Evolutionary conservation across 1,140 invertebrate species (phyloP).

Genomic region (Drosophila arizonae): DNA sequence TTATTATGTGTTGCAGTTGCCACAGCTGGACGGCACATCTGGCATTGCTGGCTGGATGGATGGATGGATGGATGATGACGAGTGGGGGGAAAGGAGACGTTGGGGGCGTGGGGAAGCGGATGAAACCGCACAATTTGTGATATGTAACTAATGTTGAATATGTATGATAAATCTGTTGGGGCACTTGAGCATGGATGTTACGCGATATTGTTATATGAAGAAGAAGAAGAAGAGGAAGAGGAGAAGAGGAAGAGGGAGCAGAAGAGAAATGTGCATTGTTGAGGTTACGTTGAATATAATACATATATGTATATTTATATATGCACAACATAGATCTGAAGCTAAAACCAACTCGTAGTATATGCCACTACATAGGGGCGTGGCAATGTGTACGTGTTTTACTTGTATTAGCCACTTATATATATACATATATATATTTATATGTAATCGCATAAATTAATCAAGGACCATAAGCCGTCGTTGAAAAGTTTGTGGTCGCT

Average conservation of each 20-base stretch:
- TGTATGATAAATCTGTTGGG: conserved; percentile 24
- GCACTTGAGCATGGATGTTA: conserved; percentile 19
- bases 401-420: conserved; percentile 44
- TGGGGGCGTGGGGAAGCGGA: conserved; percentile 6
- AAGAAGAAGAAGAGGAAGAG: too few relatives aligned
- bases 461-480: conserved; percentile 42
- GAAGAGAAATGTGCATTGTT: conserved; percentile 1
- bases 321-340: conserved; percentile 1
- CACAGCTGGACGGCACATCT: neutral
- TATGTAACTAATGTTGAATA: conserved; percentile 71
- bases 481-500: conserved; percentile 47
- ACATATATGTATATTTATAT: neutral
- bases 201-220: conserved; percentile 38
- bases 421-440: too few relatives aligned
- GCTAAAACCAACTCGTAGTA: conserved; percentile 10
- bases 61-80: too few relatives aligned
- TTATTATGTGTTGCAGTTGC: conserved; percentile 42
- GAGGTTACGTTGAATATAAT: conserved; percentile 19
- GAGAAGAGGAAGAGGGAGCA: too few relatives aligned
- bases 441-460: conserved; percentile 56
- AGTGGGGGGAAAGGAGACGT: too few relatives aligned
- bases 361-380: conserved; percentile 5
- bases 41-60: neutral
- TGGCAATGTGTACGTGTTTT: conserved; percentile 26
- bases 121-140: conserved; percentile 64